phyloP scores from a whole-genome alignment of 37 sponge, comb jelly and placozoan species.

The Beroe forskalii region DNA sequence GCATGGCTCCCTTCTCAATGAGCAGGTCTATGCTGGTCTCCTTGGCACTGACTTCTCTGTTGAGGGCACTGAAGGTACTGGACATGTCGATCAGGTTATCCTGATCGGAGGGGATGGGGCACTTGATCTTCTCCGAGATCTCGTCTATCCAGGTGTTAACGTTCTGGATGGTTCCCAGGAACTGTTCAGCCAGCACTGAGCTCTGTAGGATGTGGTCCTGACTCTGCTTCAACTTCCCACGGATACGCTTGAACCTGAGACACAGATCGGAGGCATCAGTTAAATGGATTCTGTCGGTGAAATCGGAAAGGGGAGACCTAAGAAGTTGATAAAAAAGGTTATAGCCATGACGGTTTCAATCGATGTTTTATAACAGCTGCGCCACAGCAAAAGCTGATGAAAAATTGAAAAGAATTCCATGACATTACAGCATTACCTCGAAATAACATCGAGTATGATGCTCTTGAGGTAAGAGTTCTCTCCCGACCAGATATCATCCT shows the following conservation, averaged over 20 bases:
- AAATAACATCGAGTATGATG: not conserved
- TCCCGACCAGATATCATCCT: slow-evolving; percentile 62
- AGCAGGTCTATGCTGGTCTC: slow-evolving; percentile 50
- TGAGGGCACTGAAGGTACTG: slow-evolving; percentile 2
- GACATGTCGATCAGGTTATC: slow-evolving; percentile 3
- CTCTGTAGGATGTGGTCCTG: slow-evolving; percentile 37
- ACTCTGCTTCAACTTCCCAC: slow-evolving; percentile 19
- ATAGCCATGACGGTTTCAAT: too few relatives aligned
- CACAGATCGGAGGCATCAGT: too few relatives aligned
- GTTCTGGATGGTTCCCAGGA: slow-evolving; percentile 51
- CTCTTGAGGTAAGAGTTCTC: slow-evolving; percentile 58
- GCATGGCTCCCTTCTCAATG: slow-evolving; percentile 63
- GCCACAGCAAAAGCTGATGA: too few relatives aligned
- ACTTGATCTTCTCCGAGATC: not conserved
- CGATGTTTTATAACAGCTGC: too few relatives aligned
- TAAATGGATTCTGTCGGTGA: too few relatives aligned
- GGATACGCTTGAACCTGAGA: slow-evolving; percentile 15
- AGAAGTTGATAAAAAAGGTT: too few relatives aligned
- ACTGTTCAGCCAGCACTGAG: slow-evolving; percentile 40
- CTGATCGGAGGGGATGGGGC: not conserved
- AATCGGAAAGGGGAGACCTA: too few relatives aligned
- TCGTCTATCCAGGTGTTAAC: slow-evolving; percentile 26
- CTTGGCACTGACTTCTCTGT: slow-evolving; percentile 60
- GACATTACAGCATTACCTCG: too few relatives aligned
- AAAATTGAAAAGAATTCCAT: too few relatives aligned